Conservation (phyloP, 23 tunicate species). For the Trididemnum nubilum region DNA sequence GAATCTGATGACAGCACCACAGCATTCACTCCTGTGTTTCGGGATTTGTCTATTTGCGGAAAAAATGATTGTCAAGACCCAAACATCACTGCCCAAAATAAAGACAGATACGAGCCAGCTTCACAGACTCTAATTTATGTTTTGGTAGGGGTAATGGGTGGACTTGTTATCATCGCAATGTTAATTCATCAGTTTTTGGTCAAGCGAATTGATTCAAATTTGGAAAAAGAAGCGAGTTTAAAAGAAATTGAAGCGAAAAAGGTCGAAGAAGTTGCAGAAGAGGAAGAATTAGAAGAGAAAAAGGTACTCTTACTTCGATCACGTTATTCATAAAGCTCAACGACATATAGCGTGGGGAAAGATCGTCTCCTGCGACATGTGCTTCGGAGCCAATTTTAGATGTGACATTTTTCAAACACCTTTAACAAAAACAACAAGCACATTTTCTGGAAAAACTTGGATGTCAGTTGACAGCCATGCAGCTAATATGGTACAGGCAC, state of each 20-base stretch:
- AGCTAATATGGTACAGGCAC: too few species aligned
- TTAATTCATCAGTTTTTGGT: slow-evolving; percentile 12
- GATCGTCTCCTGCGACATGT: too few species aligned
- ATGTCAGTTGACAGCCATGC: too few species aligned
- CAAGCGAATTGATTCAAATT: slow-evolving; percentile 4
- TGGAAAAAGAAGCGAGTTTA: too few species aligned
- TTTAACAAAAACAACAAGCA: too few species aligned
- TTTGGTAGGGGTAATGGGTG: slow-evolving; percentile 52
- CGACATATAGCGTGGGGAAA: too few species aligned
- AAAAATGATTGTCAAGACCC: slow-evolving; percentile 82
- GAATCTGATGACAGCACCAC: not conserved
- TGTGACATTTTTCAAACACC: too few species aligned
- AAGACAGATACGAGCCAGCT: slow-evolving; percentile 55
- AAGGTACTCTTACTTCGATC: too few species aligned
- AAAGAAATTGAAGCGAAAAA: slow-evolving; percentile 4
- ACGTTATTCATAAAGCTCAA: too few species aligned
- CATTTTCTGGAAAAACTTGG: too few species aligned
- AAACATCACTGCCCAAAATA: slow-evolving; percentile 40
- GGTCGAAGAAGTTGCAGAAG: not conserved
- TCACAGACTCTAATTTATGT: slow-evolving; percentile 26
- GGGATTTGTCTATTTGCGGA: slow-evolving; percentile 62
- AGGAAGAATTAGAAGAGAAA: too few species aligned
- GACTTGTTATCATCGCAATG: slow-evolving; percentile 39
- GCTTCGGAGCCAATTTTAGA: too few species aligned
- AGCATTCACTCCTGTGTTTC: not conserved